These are phyloP conservation scores for Thaumetopoea pityocampa DNA, from an alignment of 1,140 invertebrate genomes.

Conservation along the genomic window DNA sequence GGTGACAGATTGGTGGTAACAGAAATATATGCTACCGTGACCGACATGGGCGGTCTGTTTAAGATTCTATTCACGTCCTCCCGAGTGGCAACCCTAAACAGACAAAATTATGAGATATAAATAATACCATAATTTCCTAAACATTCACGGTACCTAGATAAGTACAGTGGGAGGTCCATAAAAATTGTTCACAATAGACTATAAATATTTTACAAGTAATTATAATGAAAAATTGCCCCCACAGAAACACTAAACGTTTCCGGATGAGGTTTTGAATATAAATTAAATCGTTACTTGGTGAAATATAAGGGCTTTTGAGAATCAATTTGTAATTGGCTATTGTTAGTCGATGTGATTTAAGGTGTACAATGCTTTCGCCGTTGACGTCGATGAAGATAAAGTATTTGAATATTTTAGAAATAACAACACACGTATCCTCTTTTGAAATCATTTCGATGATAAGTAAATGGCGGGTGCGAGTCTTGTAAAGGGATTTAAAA, in stretches of 20 bases:
- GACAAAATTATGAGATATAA: conserved; percentile 22
- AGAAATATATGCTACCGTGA: no score
- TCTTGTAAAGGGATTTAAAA: no score
- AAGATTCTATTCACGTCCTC: no score
- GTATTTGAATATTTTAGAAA: no score
- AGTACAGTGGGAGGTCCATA: conserved; percentile 23
- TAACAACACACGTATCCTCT: no score
- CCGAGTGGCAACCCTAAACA: no score
- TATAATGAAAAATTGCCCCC: conserved; percentile 52
- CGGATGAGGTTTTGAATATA: conserved; percentile 36
- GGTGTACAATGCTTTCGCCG: background rate
- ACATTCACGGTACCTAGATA: conserved; percentile 2
- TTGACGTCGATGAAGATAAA: no score
- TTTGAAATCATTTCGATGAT: no score
- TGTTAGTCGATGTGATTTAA: conserved; percentile 19
- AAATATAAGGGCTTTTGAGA: conserved; percentile 12
- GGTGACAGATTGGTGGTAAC: no score
- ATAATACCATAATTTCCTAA: conserved; percentile 27
- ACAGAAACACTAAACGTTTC: conserved; percentile 44
- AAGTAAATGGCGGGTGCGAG: no score
- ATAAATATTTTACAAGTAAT: conserved; percentile 67
- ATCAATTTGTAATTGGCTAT: conserved; percentile 35
- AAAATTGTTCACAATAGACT: conserved; percentile 43
- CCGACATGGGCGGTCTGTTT: no score
- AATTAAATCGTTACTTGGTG: conserved; percentile 37